Conservation (phyloP, 2,113 vertebrate species). For the Triplophysa rosa region DNA sequence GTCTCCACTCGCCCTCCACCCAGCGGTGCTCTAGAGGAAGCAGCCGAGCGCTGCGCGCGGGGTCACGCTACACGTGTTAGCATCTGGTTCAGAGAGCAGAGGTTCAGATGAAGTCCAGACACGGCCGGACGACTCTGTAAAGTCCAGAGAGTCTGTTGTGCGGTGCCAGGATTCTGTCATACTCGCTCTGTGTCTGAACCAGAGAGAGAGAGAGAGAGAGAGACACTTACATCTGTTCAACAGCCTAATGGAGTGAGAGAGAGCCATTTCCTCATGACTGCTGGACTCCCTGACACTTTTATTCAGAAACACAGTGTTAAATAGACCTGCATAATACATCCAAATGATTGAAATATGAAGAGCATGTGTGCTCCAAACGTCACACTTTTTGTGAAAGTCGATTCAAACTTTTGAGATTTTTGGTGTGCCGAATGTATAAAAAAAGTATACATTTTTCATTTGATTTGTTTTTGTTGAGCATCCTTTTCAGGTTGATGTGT, state of each 20-base stretch:
- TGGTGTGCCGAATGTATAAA: too few species aligned
- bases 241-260: conserved; percentile 29
- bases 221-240: conserved; percentile 31
- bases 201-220: background rate
- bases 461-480: too few species aligned
- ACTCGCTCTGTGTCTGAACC: conserved; percentile 22
- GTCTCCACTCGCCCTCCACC: conserved; percentile 20
- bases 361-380: too few species aligned
- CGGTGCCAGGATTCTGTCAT: conserved; percentile 46
- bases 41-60: background rate
- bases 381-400: too few species aligned
- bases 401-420: too few species aligned
- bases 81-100: conserved; percentile 40
- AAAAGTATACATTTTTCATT: too few species aligned
- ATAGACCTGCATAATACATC: too few species aligned
- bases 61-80: conserved; percentile 41
- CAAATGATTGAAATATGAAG: too few species aligned
- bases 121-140: background rate
- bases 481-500: too few species aligned
- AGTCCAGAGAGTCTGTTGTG: conserved; percentile 12
- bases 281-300: too few species aligned
- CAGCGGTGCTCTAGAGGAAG: conserved; percentile 14
- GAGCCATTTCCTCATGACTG: too few species aligned
- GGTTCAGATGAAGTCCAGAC: background rate
- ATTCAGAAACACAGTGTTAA: too few species aligned